phyloP scores from a whole-genome alignment of 2,888 invertebrate species.

The Oasisia sp. region DNA sequence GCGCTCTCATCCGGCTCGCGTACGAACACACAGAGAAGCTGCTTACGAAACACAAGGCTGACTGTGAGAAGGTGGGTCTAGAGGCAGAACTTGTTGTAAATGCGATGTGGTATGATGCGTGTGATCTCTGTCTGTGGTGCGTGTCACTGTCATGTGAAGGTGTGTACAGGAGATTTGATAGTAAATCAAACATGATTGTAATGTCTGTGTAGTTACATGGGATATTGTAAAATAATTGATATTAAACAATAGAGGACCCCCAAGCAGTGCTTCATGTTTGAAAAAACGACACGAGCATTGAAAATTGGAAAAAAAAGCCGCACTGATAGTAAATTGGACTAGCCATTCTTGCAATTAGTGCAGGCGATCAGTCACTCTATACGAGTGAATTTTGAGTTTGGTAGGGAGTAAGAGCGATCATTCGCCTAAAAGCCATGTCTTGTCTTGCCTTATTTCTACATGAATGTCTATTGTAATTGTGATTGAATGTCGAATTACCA shows the following conservation, averaged over 20 bases:
- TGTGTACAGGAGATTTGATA: too few species aligned
- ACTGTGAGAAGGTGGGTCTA: slow-evolving; percentile 80
- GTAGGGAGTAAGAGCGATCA: too few species aligned
- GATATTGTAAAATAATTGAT: not conserved
- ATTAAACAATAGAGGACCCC: not conserved
- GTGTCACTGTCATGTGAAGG: not conserved
- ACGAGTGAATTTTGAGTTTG: too few species aligned
- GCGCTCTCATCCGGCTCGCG: slow-evolving; percentile 79
- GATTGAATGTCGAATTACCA: not conserved
- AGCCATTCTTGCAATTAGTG: too few species aligned
- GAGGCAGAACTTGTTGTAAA: not conserved
- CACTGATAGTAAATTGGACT: too few species aligned
- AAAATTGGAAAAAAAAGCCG: too few species aligned
- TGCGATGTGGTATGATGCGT: not conserved
- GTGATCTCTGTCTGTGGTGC: not conserved
- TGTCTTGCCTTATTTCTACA: not conserved
- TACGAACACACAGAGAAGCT: slow-evolving; percentile 83
- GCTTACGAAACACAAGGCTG: slow-evolving; percentile 81
- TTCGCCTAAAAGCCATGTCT: too few species aligned
- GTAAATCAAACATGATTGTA: not conserved
- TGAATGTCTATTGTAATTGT: not conserved
- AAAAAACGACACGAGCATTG: too few species aligned
- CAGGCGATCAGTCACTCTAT: too few species aligned
- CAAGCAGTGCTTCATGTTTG: too few species aligned
- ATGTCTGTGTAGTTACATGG: not conserved